Evolutionary conservation across 2,113 vertebrate species (phyloP).

Genomic region (Columbina picui): DNA sequence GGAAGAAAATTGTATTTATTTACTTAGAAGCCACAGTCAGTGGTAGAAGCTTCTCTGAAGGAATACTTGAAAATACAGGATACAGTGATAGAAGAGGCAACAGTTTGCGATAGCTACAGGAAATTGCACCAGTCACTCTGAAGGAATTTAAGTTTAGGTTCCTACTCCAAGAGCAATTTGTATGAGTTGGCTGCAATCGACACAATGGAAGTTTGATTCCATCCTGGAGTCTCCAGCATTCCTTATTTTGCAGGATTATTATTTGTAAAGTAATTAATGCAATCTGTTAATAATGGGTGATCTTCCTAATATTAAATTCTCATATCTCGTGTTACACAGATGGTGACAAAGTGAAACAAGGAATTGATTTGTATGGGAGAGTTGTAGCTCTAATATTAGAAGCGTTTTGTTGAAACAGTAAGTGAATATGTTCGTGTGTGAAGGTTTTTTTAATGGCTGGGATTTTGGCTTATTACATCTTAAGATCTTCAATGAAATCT

Average conservation of each 20-base stretch:
- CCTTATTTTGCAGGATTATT: background rate
- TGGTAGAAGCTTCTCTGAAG: background rate
- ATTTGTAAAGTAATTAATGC: background rate
- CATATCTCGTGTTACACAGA: background rate
- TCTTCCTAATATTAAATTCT: background rate
- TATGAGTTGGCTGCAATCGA: background rate
- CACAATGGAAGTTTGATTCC: background rate
- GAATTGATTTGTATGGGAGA: background rate
- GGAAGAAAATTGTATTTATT: background rate
- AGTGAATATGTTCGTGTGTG: background rate
- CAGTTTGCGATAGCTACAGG: background rate
- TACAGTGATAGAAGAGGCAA: background rate
- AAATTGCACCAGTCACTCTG: background rate
- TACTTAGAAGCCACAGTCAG: background rate
- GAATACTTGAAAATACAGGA: background rate
- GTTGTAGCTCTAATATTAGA: background rate
- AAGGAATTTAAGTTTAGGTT: background rate
- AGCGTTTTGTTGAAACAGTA: background rate
- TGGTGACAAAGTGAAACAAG: background rate
- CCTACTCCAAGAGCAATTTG: background rate
- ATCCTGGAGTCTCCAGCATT: background rate
- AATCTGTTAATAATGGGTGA: background rate
- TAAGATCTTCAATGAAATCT: background rate
- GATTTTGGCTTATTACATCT: constrained; percentile 6
- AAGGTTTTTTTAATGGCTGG: constrained; percentile 14